Base-by-base conservation (phyloP, 2,888 invertebrate genomes). In the Chesias legatella region DNA sequence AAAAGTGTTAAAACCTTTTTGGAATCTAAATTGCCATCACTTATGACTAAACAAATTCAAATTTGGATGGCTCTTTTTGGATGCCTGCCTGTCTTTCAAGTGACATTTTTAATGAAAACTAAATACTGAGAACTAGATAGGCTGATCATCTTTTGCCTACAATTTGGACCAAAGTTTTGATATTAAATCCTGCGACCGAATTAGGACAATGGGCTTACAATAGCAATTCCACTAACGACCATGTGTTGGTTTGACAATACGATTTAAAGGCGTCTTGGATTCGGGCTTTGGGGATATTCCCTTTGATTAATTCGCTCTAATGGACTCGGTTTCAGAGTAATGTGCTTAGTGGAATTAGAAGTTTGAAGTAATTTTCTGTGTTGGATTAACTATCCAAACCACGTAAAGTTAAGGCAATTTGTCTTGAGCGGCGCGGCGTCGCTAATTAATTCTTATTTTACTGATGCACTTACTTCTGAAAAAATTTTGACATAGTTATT, bases 271-370 rank as follows among this genome's bases (percentile, higher is more conserved):
- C 60, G 61, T 63, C 68, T 72, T 63, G 65, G 73, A 68, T 74
- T 73, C 62, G 61, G 70, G 13, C 13, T 17, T 17, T 5, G 13
- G 74, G 66, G 68, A 72, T 73, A 69, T 69, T 70, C 67, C 67
- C 70, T 75, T 74, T 77, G 76, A 80, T 78, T 79, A 81, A 80
- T 79, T 68, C 66, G 52, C 55, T 60, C 64, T 79, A 81, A 81
- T 79, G 72, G 73, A 56, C 61, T 48, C 50, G 48, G 72, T 17
- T 17, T 17, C 13, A 17, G 13, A 17, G 13, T 79, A 81, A 81
- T 79, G 72, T 72, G 56, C 61, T 48, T 51, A 48, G 72, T 72
- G 71, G 70, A 77, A 80, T 75, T 74, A 54, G 58, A 67, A 69
- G 62, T 74, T 69, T 48, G 47, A 50, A 61, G 63, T 64, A 66